These are phyloP conservation scores for Lateolabrax maculatus DNA, from an alignment of 2,797 vertebrate species.

Conservation along the genomic window DNA sequence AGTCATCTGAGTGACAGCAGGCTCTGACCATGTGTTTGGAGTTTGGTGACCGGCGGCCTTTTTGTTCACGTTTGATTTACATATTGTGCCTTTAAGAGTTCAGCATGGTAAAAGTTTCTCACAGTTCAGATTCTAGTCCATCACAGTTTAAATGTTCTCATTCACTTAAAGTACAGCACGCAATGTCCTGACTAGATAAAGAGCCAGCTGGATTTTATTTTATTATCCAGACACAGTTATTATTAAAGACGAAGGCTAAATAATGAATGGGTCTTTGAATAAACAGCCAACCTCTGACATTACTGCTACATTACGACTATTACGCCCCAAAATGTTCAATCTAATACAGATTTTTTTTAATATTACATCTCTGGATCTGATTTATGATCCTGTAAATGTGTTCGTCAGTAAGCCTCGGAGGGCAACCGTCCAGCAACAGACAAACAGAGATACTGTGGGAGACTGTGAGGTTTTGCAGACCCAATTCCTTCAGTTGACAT, in stretches of 20 bases:
- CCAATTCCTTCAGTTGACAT: not conserved
- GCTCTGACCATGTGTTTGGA: not conserved
- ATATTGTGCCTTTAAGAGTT: not conserved
- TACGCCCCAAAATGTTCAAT: not conserved
- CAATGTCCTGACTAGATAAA: not conserved
- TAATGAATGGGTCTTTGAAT: constrained; percentile 8
- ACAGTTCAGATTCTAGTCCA: not conserved
- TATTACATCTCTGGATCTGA: constrained; percentile 51
- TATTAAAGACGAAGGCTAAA: constrained; percentile 11
- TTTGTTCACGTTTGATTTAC: too few relatives aligned
- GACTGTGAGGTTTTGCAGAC: constrained; percentile 58
- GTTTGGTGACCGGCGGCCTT: not conserved
- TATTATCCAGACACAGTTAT: not conserved
- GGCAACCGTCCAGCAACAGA: constrained; percentile 46
- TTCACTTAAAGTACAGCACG: constrained; percentile 1
- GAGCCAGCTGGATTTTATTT: constrained; percentile 9
- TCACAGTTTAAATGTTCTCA: not conserved
- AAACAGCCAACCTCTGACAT: constrained; percentile 30
- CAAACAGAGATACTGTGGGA: constrained; percentile 43
- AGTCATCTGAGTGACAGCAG: not conserved
- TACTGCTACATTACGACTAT: constrained; percentile 2
- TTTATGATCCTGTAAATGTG: constrained; percentile 49
- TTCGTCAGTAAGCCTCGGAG: constrained; percentile 40
- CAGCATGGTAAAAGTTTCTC: not conserved
- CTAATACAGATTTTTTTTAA: constrained; percentile 35